These are phyloP conservation scores for Takifugu ocellatus DNA, from an alignment of 2,797 vertebrate genomes.

Conservation along the genomic window DNA sequence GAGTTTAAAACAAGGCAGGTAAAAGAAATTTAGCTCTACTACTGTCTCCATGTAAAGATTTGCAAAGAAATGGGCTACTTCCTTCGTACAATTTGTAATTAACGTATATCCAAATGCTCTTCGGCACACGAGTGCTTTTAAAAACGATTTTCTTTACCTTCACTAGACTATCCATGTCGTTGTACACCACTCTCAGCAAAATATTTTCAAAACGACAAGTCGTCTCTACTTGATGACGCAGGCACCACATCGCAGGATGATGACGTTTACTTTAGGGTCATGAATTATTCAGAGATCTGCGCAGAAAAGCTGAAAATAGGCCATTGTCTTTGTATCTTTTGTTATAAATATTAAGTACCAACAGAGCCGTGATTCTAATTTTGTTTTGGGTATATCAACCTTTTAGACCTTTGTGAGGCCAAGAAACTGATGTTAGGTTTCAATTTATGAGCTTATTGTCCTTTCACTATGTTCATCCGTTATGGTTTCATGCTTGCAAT, in stretches of 20 bases:
- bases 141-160: slow-evolving; percentile 55
- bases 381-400: neutral
- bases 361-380: neutral
- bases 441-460: neutral
- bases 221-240: slow-evolving; percentile 47
- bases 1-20: too few species aligned
- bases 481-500: neutral
- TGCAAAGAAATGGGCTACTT: neutral
- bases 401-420: neutral
- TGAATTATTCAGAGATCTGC: slow-evolving; percentile 4
- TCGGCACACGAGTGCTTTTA: neutral
- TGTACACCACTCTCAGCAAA: neutral
- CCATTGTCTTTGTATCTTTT: neutral
- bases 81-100: neutral
- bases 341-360: neutral
- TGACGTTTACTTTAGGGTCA: slow-evolving; percentile 6
- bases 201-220: slow-evolving; percentile 9
- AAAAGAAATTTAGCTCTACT: too few species aligned
- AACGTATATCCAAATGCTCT: neutral
- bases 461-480: neutral
- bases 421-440: too few species aligned
- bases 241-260: fast-evolving
- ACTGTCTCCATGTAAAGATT: too few species aligned
- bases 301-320: neutral
- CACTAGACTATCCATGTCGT: slow-evolving; percentile 66